Conservation (phyloP, 2,888 invertebrate genomes). For the Gymnocheta viridis region DNA sequence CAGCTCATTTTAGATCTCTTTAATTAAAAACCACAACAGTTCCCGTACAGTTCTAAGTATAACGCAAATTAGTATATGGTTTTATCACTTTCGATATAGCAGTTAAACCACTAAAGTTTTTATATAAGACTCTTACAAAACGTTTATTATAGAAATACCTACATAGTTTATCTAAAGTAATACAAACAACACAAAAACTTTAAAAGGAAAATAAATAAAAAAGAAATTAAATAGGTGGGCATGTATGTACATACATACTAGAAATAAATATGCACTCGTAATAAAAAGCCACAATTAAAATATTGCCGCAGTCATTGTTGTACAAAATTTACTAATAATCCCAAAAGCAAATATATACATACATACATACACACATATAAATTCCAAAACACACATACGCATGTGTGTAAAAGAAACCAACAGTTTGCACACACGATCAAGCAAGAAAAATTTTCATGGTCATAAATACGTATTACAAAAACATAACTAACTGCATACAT, state of each 20-base stretch:
- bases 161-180: slow-evolving; percentile 28
- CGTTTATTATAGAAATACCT: not conserved
- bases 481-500: slow-evolving; percentile 26
- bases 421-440: not conserved
- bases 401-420: not conserved
- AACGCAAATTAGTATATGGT: not conserved
- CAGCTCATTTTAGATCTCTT: not conserved
- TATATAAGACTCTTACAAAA: not conserved
- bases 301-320: slow-evolving; percentile 24
- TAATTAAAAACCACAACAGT: slow-evolving; percentile 18
- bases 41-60: not conserved
- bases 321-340: slow-evolving; percentile 25
- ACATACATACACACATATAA: not conserved
- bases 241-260: no score
- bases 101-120: not conserved
- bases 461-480: slow-evolving; percentile 33
- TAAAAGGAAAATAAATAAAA: slow-evolving; percentile 12
- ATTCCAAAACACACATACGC: not conserved
- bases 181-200: not conserved
- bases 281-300: slow-evolving; percentile 39
- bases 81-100: slow-evolving; percentile 31
- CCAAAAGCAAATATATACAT: not conserved
- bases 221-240: slow-evolving; percentile 38
- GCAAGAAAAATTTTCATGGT: slow-evolving; percentile 60
- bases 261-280: slow-evolving; percentile 2